These are phyloP conservation scores for Dusona sp. DNA, from an alignment of 2,888 invertebrate species.

Conservation along the genomic window DNA sequence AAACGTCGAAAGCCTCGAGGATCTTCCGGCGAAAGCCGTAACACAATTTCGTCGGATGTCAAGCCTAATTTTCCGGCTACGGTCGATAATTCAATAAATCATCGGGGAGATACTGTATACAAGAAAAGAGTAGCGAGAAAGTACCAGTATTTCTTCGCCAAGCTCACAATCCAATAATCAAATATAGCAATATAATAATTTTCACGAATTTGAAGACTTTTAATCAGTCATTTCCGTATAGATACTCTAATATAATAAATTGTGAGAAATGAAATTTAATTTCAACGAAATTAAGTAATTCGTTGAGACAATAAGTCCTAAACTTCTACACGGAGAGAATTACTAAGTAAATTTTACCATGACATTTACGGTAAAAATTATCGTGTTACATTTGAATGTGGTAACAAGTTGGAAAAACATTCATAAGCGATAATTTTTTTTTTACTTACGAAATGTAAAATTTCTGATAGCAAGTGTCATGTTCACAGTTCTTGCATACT, in stretches of 20 bases:
- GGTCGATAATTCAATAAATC: conserved; percentile 69
- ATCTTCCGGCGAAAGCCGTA: conserved; percentile 53
- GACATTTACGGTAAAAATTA: too few relatives aligned
- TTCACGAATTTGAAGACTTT: not conserved
- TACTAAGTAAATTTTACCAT: too few relatives aligned
- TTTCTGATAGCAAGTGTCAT: too few relatives aligned
- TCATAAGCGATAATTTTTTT: too few relatives aligned
- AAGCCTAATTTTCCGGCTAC: conserved; percentile 30
- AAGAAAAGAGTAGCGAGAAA: conserved; percentile 9
- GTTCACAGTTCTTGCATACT: too few relatives aligned
- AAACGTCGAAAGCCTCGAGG: conserved; percentile 41
- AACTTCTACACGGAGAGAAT: not conserved
- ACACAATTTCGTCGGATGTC: conserved; percentile 62
- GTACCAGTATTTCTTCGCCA: too few relatives aligned
- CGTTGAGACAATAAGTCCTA: not conserved
- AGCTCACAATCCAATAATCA: not conserved
- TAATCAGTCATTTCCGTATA: not conserved
- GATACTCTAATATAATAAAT: not conserved
- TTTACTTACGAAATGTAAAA: too few relatives aligned
- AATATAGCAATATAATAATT: not conserved
- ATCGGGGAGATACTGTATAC: conserved; percentile 14
- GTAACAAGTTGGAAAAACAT: too few relatives aligned
- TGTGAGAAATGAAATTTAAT: not conserved
- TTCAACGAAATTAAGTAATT: not conserved
- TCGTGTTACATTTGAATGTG: too few relatives aligned